Evolutionary conservation across 2,888 invertebrate genomes (phyloP), one percentile per base, ranked within the genome.

Genomic region (Drosophila algonquin): DNA sequence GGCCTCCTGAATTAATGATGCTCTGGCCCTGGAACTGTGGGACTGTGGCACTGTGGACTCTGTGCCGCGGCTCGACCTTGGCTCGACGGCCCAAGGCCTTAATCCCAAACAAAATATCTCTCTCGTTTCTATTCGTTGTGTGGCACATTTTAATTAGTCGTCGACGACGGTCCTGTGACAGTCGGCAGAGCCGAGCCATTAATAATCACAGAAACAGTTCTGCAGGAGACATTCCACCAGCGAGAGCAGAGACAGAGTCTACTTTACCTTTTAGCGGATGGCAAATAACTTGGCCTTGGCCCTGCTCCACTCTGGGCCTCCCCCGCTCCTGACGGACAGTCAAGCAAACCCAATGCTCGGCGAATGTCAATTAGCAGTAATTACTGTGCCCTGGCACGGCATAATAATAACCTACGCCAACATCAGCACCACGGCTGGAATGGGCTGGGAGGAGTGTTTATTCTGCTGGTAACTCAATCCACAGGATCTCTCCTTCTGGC

Each of bases 91-190:
- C 44, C 70, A 70, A 73, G 57, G 9, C 73, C 27, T 35, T 51
- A 52, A 65, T n/a, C 53, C 47, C 51, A 35, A 50, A 30, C 57
- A 40, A 48, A 46, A 67, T 48, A 84, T 80, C 64, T 71, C 64
- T 73, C 45, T 69, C 55, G 60, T 27, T 16, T 56, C 47, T 50
- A 56, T 52, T 53, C 55, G 57, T 54, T 60, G 48, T 62, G 65
- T 45, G 67, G 70, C 80, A 76, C 80, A 79, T 87, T 84, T 87
- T 87, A 87, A 87, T 87, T 82, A 87, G 79, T 64, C 70, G 79
- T 64, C 21, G 21, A 21, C 70, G 63, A 58, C 45, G 58, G 44
- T 32, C 16, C 32, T 53, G 54, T 58, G 63, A 54, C 72, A 63
- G 58, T 7, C 16, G 12, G 51, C 35, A 46, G 8, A 51, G 40